phyloP scores from a whole-genome alignment of 2,888 invertebrate species.

The Caenorhabditis sp. region DNA sequence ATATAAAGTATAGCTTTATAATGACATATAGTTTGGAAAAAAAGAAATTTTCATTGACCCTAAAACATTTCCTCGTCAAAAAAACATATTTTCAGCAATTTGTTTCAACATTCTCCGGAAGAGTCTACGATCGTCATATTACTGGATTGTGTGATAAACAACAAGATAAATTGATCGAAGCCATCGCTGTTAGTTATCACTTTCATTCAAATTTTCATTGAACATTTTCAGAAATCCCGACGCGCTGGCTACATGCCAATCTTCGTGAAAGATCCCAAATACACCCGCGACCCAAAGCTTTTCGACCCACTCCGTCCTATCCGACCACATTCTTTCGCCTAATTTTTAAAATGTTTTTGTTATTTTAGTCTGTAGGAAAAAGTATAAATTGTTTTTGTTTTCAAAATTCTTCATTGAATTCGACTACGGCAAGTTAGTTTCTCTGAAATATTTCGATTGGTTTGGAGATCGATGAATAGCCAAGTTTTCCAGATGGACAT shows the following conservation, averaged over 20 bases:
- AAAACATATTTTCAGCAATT: conserved; percentile 78
- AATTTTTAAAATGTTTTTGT: conserved; percentile 17
- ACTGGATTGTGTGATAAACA: conserved; percentile 83
- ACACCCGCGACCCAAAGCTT: conserved; percentile 85
- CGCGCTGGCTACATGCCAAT: conserved; percentile 79
- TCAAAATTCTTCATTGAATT: neutral
- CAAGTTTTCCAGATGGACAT: neutral
- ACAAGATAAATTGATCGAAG: conserved; percentile 52
- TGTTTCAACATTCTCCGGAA: conserved; percentile 91
- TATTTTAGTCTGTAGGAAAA: conserved; percentile 10
- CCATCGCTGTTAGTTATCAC: conserved; percentile 23
- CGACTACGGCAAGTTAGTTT: neutral
- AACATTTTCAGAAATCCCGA: conserved; percentile 41
- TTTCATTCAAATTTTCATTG: neutral
- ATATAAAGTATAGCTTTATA: too few relatives aligned
- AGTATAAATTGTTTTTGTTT: conserved; percentile 6
- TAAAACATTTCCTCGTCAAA: too few relatives aligned
- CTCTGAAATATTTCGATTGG: neutral
- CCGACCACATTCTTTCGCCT: conserved; percentile 69
- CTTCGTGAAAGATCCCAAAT: conserved; percentile 83
- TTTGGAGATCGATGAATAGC: too few relatives aligned
- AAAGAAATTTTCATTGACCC: too few relatives aligned
- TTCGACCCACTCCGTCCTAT: conserved; percentile 86
- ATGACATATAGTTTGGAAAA: too few relatives aligned
- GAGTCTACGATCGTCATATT: conserved; percentile 88